Percentiles rank a stretch among this genome's conserved stretches.
phyloP scores from a whole-genome alignment of 2,797 vertebrate species.

The Remorina albescens region DNA sequence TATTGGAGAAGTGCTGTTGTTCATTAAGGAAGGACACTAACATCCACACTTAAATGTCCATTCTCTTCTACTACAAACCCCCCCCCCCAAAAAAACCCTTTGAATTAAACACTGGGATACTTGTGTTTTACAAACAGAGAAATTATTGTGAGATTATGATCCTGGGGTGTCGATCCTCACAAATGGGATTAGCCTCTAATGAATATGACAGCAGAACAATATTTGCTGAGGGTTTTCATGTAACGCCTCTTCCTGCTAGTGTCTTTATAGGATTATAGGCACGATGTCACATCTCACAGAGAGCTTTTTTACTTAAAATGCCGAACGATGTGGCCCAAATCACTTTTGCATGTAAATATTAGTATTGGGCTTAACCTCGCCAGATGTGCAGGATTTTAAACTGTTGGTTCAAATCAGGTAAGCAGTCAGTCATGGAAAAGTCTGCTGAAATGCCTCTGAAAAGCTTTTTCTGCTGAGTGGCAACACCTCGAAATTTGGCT shows the following conservation, averaged over 20 bases:
- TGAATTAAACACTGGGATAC: conserved; percentile 19
- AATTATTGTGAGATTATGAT: conserved; percentile 67
- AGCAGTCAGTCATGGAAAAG: conserved; percentile 39
- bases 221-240: conserved; percentile 43
- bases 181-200: conserved; percentile 62
- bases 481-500: conserved; percentile 39
- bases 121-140: conserved; percentile 56
- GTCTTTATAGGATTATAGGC: conserved; percentile 58
- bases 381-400: conserved; percentile 38
- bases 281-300: conserved; percentile 25
- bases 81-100: conserved; percentile 8
- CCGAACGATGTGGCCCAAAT: conserved; percentile 29
- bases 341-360: conserved; percentile 39
- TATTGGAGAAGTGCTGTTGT: conserved; percentile 46
- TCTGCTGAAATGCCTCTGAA: conserved; percentile 24
- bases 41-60: conserved; percentile 29
- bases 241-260: conserved; percentile 39
- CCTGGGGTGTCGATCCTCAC: conserved; percentile 58
- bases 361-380: conserved; percentile 27
- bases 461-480: conserved; percentile 8
- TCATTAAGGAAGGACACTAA: conserved; percentile 44
- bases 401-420: conserved; percentile 43
- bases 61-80: conserved; percentile 35
- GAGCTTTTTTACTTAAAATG: conserved; percentile 20
- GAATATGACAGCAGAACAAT: conserved; percentile 64